These are phyloP conservation scores for Theocolax elegans DNA, from an alignment of 1,140 invertebrate species.

Conservation along the genomic window DNA sequence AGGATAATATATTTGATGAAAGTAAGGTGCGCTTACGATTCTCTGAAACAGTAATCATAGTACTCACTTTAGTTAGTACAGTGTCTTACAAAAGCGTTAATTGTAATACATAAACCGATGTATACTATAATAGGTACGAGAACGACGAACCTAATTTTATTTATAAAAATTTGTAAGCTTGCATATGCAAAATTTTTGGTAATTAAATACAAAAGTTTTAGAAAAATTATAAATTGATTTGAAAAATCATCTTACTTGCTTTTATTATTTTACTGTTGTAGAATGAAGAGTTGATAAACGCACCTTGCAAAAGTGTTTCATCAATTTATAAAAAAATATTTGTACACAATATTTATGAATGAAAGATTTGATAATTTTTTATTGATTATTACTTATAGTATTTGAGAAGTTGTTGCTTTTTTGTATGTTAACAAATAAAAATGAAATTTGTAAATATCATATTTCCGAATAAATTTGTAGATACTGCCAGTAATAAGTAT, in stretches of 20 bases:
- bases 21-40: constrained; percentile 48
- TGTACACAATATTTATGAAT: constrained; percentile 2
- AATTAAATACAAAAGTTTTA: constrained; percentile 16
- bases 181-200: constrained; percentile 26
- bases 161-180: constrained; percentile 31
- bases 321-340: constrained; percentile 19
- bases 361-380: constrained; percentile 13
- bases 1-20: constrained; percentile 59
- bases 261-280: constrained; percentile 16
- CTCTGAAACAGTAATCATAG: constrained; percentile 49
- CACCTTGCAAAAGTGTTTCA: constrained; percentile 19
- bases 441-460: constrained; percentile 39
- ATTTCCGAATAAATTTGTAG: constrained; percentile 40
- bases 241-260: constrained; percentile 5
- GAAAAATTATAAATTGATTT: constrained; percentile 7
- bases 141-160: constrained; percentile 45
- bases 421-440: constrained; percentile 40
- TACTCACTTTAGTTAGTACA: constrained; percentile 52
- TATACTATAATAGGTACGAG: constrained; percentile 50
- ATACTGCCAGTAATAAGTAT: constrained; percentile 40
- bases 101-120: constrained; percentile 44
- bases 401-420: constrained; percentile 30
- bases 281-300: constrained; percentile 25
- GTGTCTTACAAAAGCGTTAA: constrained; percentile 33
- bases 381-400: constrained; percentile 17